Percentiles rank a stretch among this genome's conserved stretches.
Conservation (phyloP, 2,888 invertebrate species). For the Hyppa rectilinea region DNA sequence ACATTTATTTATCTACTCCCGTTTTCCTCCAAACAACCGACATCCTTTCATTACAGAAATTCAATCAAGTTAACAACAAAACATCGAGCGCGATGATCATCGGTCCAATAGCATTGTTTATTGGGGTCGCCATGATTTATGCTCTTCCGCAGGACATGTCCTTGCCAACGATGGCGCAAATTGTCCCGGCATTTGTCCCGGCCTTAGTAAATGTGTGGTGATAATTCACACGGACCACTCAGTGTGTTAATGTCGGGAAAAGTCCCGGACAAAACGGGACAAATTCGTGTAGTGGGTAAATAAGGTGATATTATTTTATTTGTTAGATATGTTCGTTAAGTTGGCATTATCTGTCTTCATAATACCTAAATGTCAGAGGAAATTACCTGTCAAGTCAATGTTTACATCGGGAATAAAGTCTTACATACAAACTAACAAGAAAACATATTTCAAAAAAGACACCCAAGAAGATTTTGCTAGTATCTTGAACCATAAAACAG, state of each 20-base stretch:
- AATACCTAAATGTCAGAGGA: slow-evolving; percentile 16
- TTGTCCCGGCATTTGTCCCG: slow-evolving; percentile 81
- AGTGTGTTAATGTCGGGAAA: slow-evolving; percentile 70
- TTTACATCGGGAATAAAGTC: slow-evolving; percentile 2
- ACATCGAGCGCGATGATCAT: slow-evolving; percentile 60
- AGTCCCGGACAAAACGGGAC: slow-evolving; percentile 65
- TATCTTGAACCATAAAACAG: no score
- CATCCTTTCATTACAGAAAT: slow-evolving; percentile 56
- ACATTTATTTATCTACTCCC: slow-evolving; percentile 31
- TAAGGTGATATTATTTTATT: slow-evolving; percentile 55
- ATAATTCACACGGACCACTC: slow-evolving; percentile 77
- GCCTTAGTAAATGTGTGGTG: slow-evolving; percentile 76
- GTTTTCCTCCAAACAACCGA: slow-evolving; percentile 27
- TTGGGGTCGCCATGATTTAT: slow-evolving; percentile 81
- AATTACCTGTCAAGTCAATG: slow-evolving; percentile 11
- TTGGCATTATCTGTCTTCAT: slow-evolving; percentile 39
- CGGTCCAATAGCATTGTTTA: slow-evolving; percentile 75
- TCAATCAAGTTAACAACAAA: slow-evolving; percentile 65
- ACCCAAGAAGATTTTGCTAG: no score
- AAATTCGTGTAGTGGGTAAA: slow-evolving; percentile 63
- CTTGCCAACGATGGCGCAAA: slow-evolving; percentile 75
- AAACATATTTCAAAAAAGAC: neutral
- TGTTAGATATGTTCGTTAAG: slow-evolving; percentile 38
- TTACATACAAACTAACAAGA: no score
- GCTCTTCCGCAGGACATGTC: slow-evolving; percentile 74